Percentiles rank a stretch among this genome's conserved stretches.
phyloP scores from a whole-genome alignment of 2,113 vertebrate genomes.

The Myiozetetes cayanensis region DNA sequence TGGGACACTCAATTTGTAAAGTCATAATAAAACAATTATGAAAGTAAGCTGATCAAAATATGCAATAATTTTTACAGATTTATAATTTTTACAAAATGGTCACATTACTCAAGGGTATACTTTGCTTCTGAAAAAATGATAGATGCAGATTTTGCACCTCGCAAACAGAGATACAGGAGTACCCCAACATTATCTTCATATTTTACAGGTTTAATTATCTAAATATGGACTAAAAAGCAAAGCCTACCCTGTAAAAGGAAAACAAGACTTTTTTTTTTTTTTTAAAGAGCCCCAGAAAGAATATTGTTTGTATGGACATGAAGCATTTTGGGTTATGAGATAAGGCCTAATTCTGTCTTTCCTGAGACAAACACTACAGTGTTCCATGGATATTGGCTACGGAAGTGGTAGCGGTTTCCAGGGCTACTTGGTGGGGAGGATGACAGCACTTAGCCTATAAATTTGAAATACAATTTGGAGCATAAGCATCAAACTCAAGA shows the following conservation, averaged over 20 bases:
- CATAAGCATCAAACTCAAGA: not conserved
- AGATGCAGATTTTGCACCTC: not conserved
- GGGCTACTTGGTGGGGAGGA: not conserved
- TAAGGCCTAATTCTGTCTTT: not conserved
- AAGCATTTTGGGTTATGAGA: not conserved
- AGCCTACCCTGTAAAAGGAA: not conserved
- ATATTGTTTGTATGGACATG: not conserved
- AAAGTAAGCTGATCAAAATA: not conserved
- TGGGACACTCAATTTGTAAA: not conserved
- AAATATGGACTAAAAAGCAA: not conserved
- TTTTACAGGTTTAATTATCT: not conserved
- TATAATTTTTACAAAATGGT: not conserved
- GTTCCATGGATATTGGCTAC: fast-evolving
- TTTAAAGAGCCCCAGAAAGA: not conserved
- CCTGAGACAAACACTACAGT: not conserved
- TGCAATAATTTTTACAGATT: not conserved
- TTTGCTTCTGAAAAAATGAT: not conserved
- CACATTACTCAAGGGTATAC: not conserved
- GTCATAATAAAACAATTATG: not conserved
- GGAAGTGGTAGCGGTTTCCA: not conserved
- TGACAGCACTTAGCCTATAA: not conserved
- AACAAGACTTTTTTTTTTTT: not conserved
- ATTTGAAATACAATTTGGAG: not conserved
- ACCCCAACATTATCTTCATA: not conserved
- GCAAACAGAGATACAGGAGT: not conserved